Evolutionary conservation across 1,140 invertebrate species (phyloP).

Genomic region (Gryllus bimaculatus): DNA sequence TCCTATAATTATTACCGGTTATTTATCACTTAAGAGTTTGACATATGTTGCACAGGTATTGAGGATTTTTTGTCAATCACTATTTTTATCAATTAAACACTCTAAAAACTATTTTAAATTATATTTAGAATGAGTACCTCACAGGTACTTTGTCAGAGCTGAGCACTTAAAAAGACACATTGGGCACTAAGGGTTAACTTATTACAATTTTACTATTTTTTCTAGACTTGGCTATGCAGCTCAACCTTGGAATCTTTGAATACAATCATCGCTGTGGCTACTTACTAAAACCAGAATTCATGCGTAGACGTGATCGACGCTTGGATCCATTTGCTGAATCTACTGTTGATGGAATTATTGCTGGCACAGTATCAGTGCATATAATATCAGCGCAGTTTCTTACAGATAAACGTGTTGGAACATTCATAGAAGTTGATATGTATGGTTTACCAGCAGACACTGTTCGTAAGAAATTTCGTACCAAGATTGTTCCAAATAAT

Average conservation of each 20-base stretch:
- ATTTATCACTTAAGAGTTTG: too few relatives aligned
- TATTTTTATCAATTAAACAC: too few relatives aligned
- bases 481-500: slow-evolving; percentile 86
- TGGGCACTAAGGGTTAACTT: background rate
- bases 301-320: slow-evolving; percentile 85
- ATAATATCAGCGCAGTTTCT: slow-evolving; percentile 88
- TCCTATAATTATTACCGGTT: too few relatives aligned
- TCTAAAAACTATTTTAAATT: too few relatives aligned
- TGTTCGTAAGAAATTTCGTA: slow-evolving; percentile 91
- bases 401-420: slow-evolving; percentile 89
- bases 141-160: background rate
- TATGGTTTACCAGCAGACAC: slow-evolving; percentile 97
- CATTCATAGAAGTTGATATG: slow-evolving; percentile 99
- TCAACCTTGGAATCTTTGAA: slow-evolving; percentile 98
- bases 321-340: slow-evolving; percentile 98
- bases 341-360: slow-evolving; percentile 99
- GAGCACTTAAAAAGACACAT: background rate
- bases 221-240: slow-evolving; percentile 90
- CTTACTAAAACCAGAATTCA: slow-evolving; percentile 95
- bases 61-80: too few relatives aligned
- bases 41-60: too few relatives aligned
- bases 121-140: too few relatives aligned
- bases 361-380: slow-evolving; percentile 87
- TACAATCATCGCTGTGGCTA: slow-evolving; percentile 95
- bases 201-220: slow-evolving; percentile 15